Conservation (phyloP, 2,888 invertebrate genomes). For the Boloria euphrosyne region DNA sequence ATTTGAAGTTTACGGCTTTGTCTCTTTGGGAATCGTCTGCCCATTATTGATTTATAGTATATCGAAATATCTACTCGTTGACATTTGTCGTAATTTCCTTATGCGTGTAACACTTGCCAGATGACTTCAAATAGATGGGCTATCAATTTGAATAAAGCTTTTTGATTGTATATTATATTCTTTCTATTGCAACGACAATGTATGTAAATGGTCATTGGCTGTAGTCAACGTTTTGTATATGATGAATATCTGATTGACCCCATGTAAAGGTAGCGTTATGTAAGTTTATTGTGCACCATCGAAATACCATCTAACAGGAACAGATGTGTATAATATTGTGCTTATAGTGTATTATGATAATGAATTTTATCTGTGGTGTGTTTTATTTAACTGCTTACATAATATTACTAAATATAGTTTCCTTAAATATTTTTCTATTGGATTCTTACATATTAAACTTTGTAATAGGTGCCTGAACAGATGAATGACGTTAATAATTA, state of each 20-base stretch:
- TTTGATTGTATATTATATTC: constrained; percentile 18
- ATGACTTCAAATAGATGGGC: constrained; percentile 12
- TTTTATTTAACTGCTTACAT: background rate
- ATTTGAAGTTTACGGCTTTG: constrained; percentile 4
- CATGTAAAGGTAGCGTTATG: constrained; percentile 17
- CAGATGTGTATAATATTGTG: constrained; percentile 2
- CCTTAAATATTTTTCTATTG: no score
- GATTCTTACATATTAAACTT: no score
- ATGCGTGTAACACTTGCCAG: constrained; percentile 5
- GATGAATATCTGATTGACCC: constrained; percentile 10
- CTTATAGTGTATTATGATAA: background rate
- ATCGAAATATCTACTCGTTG: constrained; percentile 16
- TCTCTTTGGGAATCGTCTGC: background rate
- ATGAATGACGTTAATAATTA: no score
- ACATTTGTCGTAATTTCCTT: constrained; percentile 13
- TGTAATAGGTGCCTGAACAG: no score
- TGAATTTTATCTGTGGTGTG: background rate
- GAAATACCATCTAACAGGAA: constrained; percentile 30
- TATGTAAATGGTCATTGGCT: constrained; percentile 10
- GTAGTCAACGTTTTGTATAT: background rate
- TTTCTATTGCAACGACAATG: constrained; percentile 6
- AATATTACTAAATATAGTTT: no score
- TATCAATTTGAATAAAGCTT: constrained; percentile 12
- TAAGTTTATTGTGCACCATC: constrained; percentile 28
- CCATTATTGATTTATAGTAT: constrained; percentile 15